Conservation (phyloP, 2,888 invertebrate species). For the Lymantria monacha region DNA sequence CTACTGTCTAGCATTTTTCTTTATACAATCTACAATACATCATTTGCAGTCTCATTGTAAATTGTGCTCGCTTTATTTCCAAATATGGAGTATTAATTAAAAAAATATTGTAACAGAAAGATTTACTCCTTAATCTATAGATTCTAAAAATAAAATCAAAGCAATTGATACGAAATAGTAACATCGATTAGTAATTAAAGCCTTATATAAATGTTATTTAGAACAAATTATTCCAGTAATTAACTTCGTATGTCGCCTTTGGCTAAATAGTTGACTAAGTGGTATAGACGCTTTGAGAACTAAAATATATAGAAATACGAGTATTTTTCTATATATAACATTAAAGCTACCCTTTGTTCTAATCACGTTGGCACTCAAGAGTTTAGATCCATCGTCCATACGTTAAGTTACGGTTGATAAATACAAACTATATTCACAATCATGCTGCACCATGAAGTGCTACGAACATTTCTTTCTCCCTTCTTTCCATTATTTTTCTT, state of each 20-base stretch:
- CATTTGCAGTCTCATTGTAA: too few species aligned
- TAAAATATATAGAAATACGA: slow-evolving; percentile 45
- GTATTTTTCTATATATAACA: slow-evolving; percentile 22
- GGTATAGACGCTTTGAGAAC: slow-evolving; percentile 50
- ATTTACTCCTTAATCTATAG: too few species aligned
- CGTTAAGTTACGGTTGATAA: slow-evolving; percentile 31
- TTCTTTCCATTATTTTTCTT: too few species aligned
- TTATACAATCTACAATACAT: too few species aligned
- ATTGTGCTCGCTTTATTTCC: too few species aligned
- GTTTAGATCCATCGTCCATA: slow-evolving; percentile 51
- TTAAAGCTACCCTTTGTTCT: slow-evolving; percentile 47
- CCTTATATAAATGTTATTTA: slow-evolving; percentile 10
- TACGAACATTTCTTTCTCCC: too few species aligned
- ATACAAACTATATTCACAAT: too few species aligned
- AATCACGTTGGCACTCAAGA: slow-evolving; percentile 61
- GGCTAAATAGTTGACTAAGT: slow-evolving; percentile 55
- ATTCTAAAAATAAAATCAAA: too few species aligned
- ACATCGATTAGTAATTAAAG: slow-evolving; percentile 11
- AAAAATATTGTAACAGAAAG: too few species aligned
- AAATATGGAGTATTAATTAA: too few species aligned
- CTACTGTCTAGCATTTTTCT: too few species aligned
- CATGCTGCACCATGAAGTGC: too few species aligned
- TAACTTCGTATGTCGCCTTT: slow-evolving; percentile 12
- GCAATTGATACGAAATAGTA: slow-evolving; percentile 1
- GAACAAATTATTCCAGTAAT: slow-evolving; percentile 14